Evolutionary conservation across 2,797 vertebrate genomes (phyloP).

Genomic region (Ficedula albicollis): DNA sequence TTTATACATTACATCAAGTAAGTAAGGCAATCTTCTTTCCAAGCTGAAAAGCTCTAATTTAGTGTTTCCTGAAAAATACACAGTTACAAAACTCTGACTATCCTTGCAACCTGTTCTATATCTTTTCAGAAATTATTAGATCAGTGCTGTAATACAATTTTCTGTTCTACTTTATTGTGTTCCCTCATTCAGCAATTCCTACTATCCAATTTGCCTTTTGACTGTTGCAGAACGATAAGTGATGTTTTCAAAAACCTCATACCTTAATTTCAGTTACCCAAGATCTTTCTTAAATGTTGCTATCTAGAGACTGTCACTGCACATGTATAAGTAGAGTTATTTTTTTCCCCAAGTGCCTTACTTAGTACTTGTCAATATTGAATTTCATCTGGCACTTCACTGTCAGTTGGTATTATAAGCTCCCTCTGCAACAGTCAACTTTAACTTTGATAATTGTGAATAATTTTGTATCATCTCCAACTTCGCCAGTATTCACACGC

Average conservation of each 20-base stretch:
- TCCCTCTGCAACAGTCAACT: conserved; percentile 47
- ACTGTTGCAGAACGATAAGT: not conserved
- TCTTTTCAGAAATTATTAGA: not conserved
- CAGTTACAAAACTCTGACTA: not conserved
- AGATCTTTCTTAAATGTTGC: conserved; percentile 5
- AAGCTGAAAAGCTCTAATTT: not conserved
- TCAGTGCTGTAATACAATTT: not conserved
- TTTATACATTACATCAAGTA: not conserved
- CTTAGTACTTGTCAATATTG: conserved; percentile 43
- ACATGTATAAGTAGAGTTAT: conserved; percentile 37
- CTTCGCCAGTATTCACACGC: not conserved
- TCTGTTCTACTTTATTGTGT: not conserved
- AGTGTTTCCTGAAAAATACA: not conserved
- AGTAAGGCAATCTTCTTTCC: not conserved
- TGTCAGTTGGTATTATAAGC: conserved; percentile 30
- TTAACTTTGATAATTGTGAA: conserved; percentile 43
- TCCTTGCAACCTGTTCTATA: not conserved
- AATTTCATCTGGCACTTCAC: conserved; percentile 45
- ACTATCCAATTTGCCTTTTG: not conserved
- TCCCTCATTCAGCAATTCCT: not conserved
- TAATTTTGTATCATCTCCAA: conserved; percentile 27
- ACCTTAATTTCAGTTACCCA: conserved; percentile 8
- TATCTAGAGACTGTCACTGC: not conserved
- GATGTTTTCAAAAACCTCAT: conserved; percentile 9
- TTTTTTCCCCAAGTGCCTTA: conserved; percentile 54